phyloP scores from a whole-genome alignment of 2,888 invertebrate species.

The Toxonevra muliebris region DNA sequence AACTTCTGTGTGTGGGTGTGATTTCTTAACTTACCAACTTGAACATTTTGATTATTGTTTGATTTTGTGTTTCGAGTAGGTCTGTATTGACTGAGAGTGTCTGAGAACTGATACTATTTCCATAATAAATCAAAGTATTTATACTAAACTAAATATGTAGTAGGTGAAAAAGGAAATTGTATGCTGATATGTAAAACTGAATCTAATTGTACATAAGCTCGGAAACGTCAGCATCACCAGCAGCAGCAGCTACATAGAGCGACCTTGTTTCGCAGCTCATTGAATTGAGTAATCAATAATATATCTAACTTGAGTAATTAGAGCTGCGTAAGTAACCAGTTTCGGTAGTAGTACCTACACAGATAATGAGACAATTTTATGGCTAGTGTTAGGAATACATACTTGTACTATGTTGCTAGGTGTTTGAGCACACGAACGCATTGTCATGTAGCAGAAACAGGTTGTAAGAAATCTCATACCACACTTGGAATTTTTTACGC shows the following conservation, averaged over 20 bases:
- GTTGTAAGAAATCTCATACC: too few relatives aligned
- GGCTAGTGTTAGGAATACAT: not conserved
- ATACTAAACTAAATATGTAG: conserved; percentile 25
- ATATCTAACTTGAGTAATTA: conserved; percentile 7
- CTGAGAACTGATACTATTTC: conserved; percentile 44
- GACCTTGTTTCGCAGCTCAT: conserved; percentile 25
- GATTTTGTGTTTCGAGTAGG: conserved; percentile 41
- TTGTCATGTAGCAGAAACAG: too few relatives aligned
- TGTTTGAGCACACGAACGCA: too few relatives aligned
- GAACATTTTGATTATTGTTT: conserved; percentile 54
- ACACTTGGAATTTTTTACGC: too few relatives aligned
- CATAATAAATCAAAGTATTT: conserved; percentile 41
- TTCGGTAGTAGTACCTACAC: not conserved
- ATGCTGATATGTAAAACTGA: too few relatives aligned
- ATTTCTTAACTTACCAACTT: conserved; percentile 54
- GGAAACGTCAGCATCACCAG: not conserved
- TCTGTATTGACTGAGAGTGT: conserved; percentile 54
- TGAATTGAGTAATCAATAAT: conserved; percentile 12
- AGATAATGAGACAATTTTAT: conserved; percentile 21
- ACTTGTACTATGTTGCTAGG: too few relatives aligned
- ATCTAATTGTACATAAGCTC: too few relatives aligned
- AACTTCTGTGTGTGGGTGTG: not conserved
- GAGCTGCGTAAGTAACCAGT: conserved; percentile 21
- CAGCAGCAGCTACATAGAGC: not conserved
- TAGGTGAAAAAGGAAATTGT: too few relatives aligned